Conservation (phyloP, 2,113 vertebrate species). For the Atherinomorus stipes region DNA sequence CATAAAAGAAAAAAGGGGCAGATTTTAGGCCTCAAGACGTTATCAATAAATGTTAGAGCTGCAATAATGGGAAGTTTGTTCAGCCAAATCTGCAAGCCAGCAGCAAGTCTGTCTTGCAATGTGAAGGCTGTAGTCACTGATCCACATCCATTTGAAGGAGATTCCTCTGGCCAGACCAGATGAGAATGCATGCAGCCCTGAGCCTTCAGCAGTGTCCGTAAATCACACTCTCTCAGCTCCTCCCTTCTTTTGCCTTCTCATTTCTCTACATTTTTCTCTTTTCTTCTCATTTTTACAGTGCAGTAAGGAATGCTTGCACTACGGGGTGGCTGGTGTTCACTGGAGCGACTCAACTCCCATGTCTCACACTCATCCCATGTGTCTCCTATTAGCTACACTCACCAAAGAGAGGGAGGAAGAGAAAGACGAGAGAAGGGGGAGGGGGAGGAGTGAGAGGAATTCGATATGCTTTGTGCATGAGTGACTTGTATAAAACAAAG, state of each 20-base stretch:
- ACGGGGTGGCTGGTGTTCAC: constrained; percentile 75
- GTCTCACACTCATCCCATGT: constrained; percentile 82
- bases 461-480: constrained; percentile 81
- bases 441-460: constrained; percentile 63
- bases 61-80: constrained; percentile 30
- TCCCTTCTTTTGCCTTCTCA: constrained; percentile 43
- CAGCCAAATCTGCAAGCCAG: constrained; percentile 7
- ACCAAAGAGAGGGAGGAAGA: constrained; percentile 52
- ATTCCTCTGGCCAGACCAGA: constrained; percentile 60
- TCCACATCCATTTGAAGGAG: constrained; percentile 63
- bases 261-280: constrained; percentile 38
- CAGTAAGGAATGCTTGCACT: constrained; percentile 71
- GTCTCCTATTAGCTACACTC: constrained; percentile 84
- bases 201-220: constrained; percentile 62
- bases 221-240: constrained; percentile 71
- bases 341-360: constrained; percentile 78
- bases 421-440: constrained; percentile 19
- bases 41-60: constrained; percentile 12
- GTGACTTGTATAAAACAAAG: constrained; percentile 81
- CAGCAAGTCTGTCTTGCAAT: constrained; percentile 28
- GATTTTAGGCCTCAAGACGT: constrained; percentile 7
- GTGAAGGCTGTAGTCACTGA: constrained; percentile 54
- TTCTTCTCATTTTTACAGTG: constrained; percentile 62
- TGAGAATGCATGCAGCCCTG: constrained; percentile 60
- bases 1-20: constrained; percentile 5